These are phyloP conservation scores for Pseudomugil tenellus DNA, from an alignment of 2,797 vertebrate genomes.

Conservation along the genomic window DNA sequence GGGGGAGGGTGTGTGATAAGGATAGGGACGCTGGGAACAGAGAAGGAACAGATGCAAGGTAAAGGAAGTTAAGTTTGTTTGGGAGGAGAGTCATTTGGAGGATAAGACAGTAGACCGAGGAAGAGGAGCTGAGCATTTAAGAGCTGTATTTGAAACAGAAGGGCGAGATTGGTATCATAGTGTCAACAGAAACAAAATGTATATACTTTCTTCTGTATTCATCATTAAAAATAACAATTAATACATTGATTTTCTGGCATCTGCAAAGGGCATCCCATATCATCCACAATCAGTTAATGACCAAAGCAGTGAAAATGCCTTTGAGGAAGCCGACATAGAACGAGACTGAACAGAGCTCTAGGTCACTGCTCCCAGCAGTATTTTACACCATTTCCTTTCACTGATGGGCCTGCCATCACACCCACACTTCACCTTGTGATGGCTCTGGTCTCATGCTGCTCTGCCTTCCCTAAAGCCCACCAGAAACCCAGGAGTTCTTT, in stretches of 20 bases:
- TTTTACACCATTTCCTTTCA: slow-evolving; percentile 22
- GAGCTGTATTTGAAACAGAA: slow-evolving; percentile 34
- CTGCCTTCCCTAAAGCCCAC: slow-evolving; percentile 54
- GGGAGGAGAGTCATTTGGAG: slow-evolving; percentile 64
- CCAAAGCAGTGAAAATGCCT: not conserved
- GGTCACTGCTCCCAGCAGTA: slow-evolving; percentile 6
- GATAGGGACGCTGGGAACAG: slow-evolving; percentile 48
- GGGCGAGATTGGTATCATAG: slow-evolving; percentile 58
- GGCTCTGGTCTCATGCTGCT: slow-evolving; percentile 47
- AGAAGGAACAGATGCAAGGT: slow-evolving; percentile 49
- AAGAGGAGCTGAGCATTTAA: slow-evolving; percentile 54
- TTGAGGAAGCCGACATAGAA: not conserved
- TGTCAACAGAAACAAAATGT: slow-evolving; percentile 36
- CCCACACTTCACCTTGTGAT: slow-evolving; percentile 48
- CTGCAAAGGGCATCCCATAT: not conserved
- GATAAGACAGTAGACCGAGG: slow-evolving; percentile 51
- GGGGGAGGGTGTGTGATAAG: slow-evolving; percentile 13
- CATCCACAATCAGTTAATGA: not conserved
- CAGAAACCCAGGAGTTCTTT: slow-evolving; percentile 67
- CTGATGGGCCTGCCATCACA: slow-evolving; percentile 49
- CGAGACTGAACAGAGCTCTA: slow-evolving; percentile 3
- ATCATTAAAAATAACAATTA: not conserved
- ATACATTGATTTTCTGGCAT: not conserved
- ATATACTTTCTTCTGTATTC: not conserved
- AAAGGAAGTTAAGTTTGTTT: slow-evolving; percentile 63